These are phyloP conservation scores for Rafetus swinhoei DNA, from an alignment of 2,113 vertebrate species.

Conservation along the genomic window DNA sequence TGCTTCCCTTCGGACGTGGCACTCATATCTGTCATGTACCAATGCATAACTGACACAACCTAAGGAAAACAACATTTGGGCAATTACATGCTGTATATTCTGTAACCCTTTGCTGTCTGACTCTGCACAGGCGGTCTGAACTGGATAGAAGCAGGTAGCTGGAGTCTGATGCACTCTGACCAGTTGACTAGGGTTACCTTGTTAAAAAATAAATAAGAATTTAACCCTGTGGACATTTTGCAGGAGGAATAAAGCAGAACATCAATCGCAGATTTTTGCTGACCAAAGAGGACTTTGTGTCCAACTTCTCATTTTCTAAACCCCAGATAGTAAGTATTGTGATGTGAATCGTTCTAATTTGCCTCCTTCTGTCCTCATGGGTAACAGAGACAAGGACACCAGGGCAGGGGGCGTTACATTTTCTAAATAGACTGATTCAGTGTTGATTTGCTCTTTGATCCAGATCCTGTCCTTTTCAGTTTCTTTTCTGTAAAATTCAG, in stretches of 20 bases:
- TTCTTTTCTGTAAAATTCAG: not conserved
- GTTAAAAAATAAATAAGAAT: not conserved
- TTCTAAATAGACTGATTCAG: not conserved
- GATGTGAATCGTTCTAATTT: not conserved
- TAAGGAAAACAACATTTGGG: not conserved
- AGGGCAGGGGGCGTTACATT: not conserved
- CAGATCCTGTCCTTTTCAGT: not conserved
- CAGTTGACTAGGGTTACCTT: not conserved
- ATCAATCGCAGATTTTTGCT: conserved; percentile 60
- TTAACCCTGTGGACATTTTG: conserved; percentile 19
- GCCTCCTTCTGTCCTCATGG: not conserved
- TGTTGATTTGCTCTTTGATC: not conserved
- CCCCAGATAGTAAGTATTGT: conserved; percentile 62
- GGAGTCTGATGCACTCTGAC: not conserved
- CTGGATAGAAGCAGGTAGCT: not conserved
- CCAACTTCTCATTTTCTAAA: conserved; percentile 57
- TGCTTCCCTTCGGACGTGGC: not conserved
- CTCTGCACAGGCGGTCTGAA: not conserved
- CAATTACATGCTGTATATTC: not conserved
- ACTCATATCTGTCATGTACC: not conserved
- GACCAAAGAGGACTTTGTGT: conserved; percentile 73
- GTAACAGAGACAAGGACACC: not conserved
- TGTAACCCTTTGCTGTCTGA: conserved; percentile 24
- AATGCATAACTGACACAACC: not conserved
- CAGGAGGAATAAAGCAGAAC: conserved; percentile 74